Evolutionary conservation across 1,140 invertebrate genomes (phyloP).

Genomic region (Ctenoplectra terminalis): DNA sequence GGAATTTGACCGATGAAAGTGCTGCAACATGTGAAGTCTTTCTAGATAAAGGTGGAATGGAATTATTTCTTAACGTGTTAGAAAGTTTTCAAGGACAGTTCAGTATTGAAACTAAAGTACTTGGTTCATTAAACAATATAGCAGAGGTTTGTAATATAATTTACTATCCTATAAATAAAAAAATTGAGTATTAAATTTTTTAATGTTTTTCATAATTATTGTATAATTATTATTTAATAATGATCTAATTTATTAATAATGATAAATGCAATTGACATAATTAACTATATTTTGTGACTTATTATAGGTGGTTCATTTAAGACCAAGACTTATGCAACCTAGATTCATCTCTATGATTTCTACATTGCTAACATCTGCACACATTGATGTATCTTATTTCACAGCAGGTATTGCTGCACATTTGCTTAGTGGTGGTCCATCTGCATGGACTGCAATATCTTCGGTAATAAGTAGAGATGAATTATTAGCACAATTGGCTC

Average conservation of each 20-base stretch:
- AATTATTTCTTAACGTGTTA: constrained; percentile 88
- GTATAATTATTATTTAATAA: not conserved
- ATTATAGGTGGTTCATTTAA: constrained; percentile 80
- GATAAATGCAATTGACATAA: constrained; percentile 9
- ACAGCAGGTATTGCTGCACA: constrained; percentile 92
- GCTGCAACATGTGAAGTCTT: constrained; percentile 90
- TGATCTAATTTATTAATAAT: constrained; percentile 4
- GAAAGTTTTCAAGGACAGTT: constrained; percentile 86
- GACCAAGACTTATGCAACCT: constrained; percentile 86
- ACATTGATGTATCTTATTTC: constrained; percentile 93
- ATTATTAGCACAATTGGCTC: constrained; percentile 84
- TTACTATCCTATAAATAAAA: not conserved
- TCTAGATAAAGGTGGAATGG: constrained; percentile 87
- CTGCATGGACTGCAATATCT: constrained; percentile 82
- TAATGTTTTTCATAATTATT: not conserved
- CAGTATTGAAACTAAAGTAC: constrained; percentile 91
- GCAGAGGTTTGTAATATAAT: constrained; percentile 86
- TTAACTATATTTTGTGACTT: constrained; percentile 23
- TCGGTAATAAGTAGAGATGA: constrained; percentile 79
- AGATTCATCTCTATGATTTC: constrained; percentile 86
- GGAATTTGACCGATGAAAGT: constrained; percentile 93
- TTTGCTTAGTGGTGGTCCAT: constrained; percentile 86
- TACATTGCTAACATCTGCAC: constrained; percentile 86
- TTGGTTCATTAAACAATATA: constrained; percentile 92
- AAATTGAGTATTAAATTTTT: not conserved